A percentile compares a stretch with the other conserved stretches of the same genome.
Conservation (phyloP, 2,888 invertebrate genomes). For the Monochamus alternatus region DNA sequence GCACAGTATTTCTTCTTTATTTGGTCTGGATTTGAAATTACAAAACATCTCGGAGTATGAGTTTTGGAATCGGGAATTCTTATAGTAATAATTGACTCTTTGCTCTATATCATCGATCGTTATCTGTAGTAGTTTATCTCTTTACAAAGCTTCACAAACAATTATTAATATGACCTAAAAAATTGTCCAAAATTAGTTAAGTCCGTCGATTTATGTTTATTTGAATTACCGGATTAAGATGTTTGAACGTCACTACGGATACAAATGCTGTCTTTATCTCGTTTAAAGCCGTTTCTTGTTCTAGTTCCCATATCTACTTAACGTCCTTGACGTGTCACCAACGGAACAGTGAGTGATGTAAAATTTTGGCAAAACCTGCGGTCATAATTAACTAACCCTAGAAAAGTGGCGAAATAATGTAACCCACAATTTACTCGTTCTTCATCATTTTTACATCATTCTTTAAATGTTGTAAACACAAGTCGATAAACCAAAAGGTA, state of each 20-base stretch:
- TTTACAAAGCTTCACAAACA: no score
- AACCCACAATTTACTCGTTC: background rate
- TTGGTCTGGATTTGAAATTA: no score
- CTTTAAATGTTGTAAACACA: slow-evolving; percentile 39
- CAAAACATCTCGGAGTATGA: no score
- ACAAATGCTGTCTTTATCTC: slow-evolving; percentile 6
- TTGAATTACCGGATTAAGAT: background rate
- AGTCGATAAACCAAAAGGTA: background rate
- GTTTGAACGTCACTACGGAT: background rate
- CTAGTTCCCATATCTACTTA: slow-evolving; percentile 9
- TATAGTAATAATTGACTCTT: no score
- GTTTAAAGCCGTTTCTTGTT: background rate
- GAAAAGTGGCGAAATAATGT: background rate
- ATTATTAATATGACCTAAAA: no score
- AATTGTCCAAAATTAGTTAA: no score
- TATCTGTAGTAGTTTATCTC: no score
- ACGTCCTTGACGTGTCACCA: slow-evolving; percentile 1
- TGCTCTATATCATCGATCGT: no score
- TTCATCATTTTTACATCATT: slow-evolving; percentile 18
- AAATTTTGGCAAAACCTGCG: slow-evolving; percentile 11
- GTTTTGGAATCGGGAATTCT: no score
- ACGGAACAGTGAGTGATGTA: slow-evolving; percentile 4
- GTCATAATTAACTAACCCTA: slow-evolving; percentile 24
- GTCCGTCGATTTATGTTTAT: no score
- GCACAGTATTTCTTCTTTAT: no score